These are phyloP conservation scores for Phrynocephalus vlangalii DNA, from an alignment of 2,797 vertebrate genomes.

Conservation along the genomic window DNA sequence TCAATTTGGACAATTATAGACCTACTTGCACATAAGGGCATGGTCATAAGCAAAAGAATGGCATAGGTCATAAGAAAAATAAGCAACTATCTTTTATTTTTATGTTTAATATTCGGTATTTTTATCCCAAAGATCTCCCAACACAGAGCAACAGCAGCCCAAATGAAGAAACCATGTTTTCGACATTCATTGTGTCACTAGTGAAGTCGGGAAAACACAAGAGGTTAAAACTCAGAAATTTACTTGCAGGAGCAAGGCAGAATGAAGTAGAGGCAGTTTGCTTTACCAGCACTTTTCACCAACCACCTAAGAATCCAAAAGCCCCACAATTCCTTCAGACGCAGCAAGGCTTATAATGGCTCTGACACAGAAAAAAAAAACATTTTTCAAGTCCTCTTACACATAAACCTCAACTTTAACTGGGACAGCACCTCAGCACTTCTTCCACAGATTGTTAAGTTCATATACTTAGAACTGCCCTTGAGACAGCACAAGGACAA, in stretches of 20 bases:
- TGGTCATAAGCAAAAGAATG: no score
- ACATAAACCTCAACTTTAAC: background rate
- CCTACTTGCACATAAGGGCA: background rate
- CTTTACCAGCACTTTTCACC: background rate
- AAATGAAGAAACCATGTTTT: background rate
- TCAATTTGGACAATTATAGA: background rate
- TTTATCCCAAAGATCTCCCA: background rate
- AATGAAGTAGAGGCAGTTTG: background rate
- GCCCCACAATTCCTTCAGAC: background rate
- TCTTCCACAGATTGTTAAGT: background rate
- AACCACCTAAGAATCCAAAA: background rate
- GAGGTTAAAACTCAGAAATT: background rate
- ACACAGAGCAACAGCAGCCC: background rate
- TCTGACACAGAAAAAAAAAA: background rate
- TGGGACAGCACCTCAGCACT: background rate
- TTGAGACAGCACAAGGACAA: background rate
- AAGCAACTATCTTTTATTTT: background rate
- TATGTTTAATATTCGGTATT: background rate
- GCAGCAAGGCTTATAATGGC: background rate
- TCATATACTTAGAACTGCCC: background rate
- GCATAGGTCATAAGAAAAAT: background rate
- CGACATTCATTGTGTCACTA: background rate
- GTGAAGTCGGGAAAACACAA: background rate
- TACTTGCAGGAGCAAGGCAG: background rate
- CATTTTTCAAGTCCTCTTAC: background rate